phyloP scores from a whole-genome alignment of 2,113 vertebrate species.

The Callopanchax toddi region DNA sequence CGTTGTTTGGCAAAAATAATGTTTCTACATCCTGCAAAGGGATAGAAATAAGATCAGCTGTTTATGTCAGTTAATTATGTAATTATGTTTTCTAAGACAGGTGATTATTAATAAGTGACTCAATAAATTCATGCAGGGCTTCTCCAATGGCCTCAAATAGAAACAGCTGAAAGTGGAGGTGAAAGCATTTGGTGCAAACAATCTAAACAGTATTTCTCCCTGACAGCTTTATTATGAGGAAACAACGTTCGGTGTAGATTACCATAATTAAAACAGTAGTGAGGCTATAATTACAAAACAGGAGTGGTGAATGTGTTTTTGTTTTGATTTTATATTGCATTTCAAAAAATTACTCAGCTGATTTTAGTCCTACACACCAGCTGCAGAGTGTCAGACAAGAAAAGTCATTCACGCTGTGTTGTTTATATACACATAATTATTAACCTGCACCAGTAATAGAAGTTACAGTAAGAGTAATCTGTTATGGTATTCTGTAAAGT shows the following conservation, averaged over 20 bases:
- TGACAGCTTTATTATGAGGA: background rate
- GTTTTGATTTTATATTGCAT: background rate
- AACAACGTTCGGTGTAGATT: conserved; percentile 6
- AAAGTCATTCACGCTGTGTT: too few relatives aligned
- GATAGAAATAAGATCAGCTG: background rate
- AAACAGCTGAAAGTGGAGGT: background rate
- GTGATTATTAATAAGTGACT: background rate
- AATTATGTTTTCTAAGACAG: background rate
- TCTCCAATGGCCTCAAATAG: background rate
- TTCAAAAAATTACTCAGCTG: background rate
- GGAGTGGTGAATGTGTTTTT: background rate
- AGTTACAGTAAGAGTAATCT: too few relatives aligned
- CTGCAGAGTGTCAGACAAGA: too few relatives aligned
- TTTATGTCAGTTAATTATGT: background rate
- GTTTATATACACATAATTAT: too few relatives aligned
- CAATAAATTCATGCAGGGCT: background rate
- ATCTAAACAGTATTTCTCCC: conserved; percentile 1
- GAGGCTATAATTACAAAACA: conserved; percentile 11
- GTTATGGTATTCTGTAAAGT: too few relatives aligned
- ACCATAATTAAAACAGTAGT: conserved; percentile 5
- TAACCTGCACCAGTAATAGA: too few relatives aligned
- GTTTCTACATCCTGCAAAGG: too few relatives aligned
- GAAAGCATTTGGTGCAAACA: background rate
- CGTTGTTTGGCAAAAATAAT: too few relatives aligned
- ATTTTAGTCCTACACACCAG: background rate